Evolutionary conservation across 1,140 invertebrate genomes (phyloP).

Genomic region (Orius insidiosus): DNA sequence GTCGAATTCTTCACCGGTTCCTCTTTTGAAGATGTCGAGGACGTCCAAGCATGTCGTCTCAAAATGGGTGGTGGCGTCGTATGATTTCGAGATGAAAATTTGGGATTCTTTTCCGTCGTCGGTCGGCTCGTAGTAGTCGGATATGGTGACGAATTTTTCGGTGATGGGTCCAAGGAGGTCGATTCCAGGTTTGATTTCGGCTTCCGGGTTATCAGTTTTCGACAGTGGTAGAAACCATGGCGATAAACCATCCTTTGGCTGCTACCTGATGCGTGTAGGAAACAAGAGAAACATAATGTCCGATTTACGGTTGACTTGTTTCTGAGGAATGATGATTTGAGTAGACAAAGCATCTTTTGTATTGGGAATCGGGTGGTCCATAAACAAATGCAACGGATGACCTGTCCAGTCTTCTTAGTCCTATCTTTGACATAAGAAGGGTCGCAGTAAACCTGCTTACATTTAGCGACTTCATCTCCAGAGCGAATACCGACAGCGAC

Average conservation of each 20-base stretch:
- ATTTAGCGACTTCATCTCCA: conserved; percentile 78
- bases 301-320: conserved; percentile 67
- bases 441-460: conserved; percentile 98
- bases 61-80: conserved; percentile 98
- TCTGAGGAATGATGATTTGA: conserved; percentile 99
- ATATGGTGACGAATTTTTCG: conserved; percentile 80
- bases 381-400: conserved; percentile 94
- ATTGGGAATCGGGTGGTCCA: conserved; percentile 92
- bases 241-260: conserved; percentile 94
- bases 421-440: conserved; percentile 87
- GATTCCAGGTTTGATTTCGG: conserved; percentile 85
- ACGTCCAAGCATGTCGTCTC: conserved; percentile 97
- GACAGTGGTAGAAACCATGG: conserved; percentile 98
- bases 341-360: conserved; percentile 92
- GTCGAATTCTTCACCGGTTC: conserved; percentile 94
- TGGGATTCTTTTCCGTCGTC: conserved; percentile 80
- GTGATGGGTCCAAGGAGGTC: conserved; percentile 81
- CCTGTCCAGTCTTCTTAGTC: conserved; percentile 54
- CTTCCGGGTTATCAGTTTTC: conserved; percentile 90
- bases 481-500: conserved; percentile 80
- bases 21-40: conserved; percentile 90
- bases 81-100: conserved; percentile 77
- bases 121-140: conserved; percentile 83
- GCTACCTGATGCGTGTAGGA: conserved; percentile 95
- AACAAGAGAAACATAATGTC: conserved; percentile 97